Conservation (phyloP, 2,888 invertebrate genomes). For the Cancer borealis region DNA sequence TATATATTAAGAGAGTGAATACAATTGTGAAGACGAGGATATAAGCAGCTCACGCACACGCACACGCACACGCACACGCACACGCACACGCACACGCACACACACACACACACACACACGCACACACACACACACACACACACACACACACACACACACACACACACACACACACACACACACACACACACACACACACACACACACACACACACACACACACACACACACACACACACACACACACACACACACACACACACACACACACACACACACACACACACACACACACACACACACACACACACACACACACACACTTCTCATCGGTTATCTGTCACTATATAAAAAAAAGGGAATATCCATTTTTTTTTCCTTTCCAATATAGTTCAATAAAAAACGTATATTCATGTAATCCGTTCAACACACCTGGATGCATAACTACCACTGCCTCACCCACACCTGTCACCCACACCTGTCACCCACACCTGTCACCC, state of each 20-base stretch:
- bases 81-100: not conserved
- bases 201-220: not conserved
- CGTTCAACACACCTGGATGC: too few relatives aligned
- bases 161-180: not conserved
- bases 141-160: not conserved
- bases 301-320: not conserved
- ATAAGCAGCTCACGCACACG: not conserved
- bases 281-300: not conserved
- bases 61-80: not conserved
- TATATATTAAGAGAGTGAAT: not conserved
- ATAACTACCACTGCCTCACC: too few relatives aligned
- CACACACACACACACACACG: not conserved
- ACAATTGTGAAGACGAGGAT: not conserved
- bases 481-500: too few relatives aligned
- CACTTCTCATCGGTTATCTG: too few relatives aligned
- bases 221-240: not conserved
- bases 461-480: too few relatives aligned
- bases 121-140: conserved; percentile 29
- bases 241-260: too few relatives aligned
- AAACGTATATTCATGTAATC: too few relatives aligned
- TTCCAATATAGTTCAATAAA: too few relatives aligned
- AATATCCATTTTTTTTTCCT: too few relatives aligned
- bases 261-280: not conserved
- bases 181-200: conserved; percentile 32
- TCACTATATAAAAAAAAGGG: too few relatives aligned